phyloP scores from a whole-genome alignment of 2,113 vertebrate genomes.

The Caloenas nicobarica region DNA sequence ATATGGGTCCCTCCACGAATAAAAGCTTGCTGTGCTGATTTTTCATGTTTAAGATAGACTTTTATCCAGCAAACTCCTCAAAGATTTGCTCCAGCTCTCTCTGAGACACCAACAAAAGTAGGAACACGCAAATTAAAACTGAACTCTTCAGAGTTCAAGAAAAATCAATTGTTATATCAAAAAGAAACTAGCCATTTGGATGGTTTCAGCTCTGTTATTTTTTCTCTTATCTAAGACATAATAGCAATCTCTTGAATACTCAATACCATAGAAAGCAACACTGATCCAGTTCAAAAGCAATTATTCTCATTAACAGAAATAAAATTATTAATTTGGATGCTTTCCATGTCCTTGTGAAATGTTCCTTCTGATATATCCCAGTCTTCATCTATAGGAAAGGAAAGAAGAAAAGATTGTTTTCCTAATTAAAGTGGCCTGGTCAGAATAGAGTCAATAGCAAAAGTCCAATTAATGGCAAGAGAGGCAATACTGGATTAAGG shows the following conservation, averaged over 20 bases:
- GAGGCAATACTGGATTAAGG: background rate
- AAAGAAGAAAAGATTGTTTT: background rate
- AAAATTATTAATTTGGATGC: background rate
- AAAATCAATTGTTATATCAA: background rate
- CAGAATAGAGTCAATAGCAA: background rate
- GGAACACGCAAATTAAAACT: background rate
- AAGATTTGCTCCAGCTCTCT: background rate
- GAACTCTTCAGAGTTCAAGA: background rate
- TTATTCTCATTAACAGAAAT: background rate
- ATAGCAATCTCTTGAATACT: background rate
- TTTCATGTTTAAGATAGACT: background rate
- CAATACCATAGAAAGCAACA: background rate
- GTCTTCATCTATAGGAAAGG: background rate
- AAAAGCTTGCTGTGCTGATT: background rate
- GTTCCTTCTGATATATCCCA: background rate
- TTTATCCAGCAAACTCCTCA: background rate
- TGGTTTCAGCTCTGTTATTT: background rate
- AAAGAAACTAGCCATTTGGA: background rate
- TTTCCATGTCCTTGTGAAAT: background rate
- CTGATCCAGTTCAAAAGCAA: background rate
- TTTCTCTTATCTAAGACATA: background rate
- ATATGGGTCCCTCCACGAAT: accelerated
- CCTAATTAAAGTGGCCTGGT: background rate
- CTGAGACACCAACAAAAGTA: background rate
- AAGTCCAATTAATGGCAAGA: background rate